Conservation (phyloP, 1,140 invertebrate species). For the Dendroctonus ponderosae region DNA sequence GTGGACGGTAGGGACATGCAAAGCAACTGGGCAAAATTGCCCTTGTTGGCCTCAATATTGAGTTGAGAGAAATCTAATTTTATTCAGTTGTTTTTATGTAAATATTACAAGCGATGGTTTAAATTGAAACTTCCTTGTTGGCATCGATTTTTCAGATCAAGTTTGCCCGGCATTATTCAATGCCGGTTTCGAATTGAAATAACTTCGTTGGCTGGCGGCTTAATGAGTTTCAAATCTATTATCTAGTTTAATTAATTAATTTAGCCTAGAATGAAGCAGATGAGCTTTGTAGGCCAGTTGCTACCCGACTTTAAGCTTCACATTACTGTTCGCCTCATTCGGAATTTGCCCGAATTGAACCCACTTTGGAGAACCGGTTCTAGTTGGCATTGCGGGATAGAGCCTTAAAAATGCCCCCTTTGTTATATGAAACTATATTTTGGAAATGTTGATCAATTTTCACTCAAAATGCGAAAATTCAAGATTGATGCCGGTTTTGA, state of each 20-base stretch:
- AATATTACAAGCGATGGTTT: neutral
- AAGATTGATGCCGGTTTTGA: too few species aligned
- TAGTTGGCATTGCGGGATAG: too few species aligned
- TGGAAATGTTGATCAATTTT: too few species aligned
- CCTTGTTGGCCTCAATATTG: too few species aligned
- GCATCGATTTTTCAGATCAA: neutral
- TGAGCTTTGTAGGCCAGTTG: slow-evolving; percentile 5
- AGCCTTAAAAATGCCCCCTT: too few species aligned
- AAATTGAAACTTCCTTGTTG: neutral
- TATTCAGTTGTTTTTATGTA: too few species aligned
- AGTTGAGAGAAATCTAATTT: too few species aligned
- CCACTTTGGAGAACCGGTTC: too few species aligned
- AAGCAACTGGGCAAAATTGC: neutral
- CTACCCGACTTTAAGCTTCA: neutral
- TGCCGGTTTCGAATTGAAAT: neutral
- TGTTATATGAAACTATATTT: too few species aligned
- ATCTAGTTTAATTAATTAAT: slow-evolving; percentile 13
- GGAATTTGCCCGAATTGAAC: too few species aligned
- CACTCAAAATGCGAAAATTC: too few species aligned
- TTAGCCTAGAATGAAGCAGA: slow-evolving; percentile 3
- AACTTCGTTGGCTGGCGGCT: neutral
- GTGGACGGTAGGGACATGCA: neutral
- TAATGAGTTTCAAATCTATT: slow-evolving; percentile 4
- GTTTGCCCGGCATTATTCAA: neutral
- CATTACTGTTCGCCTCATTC: too few species aligned